Evolutionary conservation across 2,797 vertebrate genomes (phyloP).

Genomic region (Spinus pinus): DNA sequence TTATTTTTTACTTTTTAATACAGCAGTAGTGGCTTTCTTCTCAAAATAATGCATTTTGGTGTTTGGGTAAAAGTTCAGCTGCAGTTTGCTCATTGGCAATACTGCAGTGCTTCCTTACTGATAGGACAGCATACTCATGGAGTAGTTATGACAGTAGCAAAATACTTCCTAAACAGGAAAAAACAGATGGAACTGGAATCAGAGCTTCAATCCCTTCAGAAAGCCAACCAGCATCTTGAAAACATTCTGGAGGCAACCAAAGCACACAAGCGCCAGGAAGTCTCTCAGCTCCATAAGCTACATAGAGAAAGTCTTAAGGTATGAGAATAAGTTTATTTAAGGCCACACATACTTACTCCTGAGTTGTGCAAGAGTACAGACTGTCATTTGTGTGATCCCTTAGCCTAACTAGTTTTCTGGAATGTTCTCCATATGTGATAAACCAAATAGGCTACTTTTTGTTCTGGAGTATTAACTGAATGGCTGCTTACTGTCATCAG

Average conservation of each 20-base stretch:
- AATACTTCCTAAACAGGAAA: conserved; percentile 78
- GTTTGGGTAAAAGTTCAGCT: not conserved
- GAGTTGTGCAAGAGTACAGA: not conserved
- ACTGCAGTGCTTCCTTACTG: not conserved
- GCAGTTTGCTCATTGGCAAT: not conserved
- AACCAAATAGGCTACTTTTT: not conserved
- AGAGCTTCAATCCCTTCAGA: conserved; percentile 89
- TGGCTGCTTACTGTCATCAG: not conserved
- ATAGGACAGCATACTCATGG: not conserved
- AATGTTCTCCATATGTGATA: not conserved
- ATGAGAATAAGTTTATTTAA: not conserved
- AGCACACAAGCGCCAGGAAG: conserved; percentile 85
- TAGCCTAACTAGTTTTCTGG: not conserved
- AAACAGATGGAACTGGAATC: conserved; percentile 87
- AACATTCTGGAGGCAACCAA: conserved; percentile 94
- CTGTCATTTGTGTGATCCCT: not conserved
- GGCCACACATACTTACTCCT: not conserved
- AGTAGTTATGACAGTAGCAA: not conserved
- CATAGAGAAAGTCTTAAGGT: conserved; percentile 93
- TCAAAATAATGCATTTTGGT: not conserved
- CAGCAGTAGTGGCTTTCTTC: not conserved
- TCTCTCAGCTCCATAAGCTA: conserved; percentile 90
- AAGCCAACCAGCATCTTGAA: conserved; percentile 90
- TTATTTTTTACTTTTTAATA: not conserved
- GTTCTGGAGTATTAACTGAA: not conserved